These are phyloP conservation scores for Numida meleagris DNA, from an alignment of 2,113 vertebrate genomes.

Conservation along the genomic window DNA sequence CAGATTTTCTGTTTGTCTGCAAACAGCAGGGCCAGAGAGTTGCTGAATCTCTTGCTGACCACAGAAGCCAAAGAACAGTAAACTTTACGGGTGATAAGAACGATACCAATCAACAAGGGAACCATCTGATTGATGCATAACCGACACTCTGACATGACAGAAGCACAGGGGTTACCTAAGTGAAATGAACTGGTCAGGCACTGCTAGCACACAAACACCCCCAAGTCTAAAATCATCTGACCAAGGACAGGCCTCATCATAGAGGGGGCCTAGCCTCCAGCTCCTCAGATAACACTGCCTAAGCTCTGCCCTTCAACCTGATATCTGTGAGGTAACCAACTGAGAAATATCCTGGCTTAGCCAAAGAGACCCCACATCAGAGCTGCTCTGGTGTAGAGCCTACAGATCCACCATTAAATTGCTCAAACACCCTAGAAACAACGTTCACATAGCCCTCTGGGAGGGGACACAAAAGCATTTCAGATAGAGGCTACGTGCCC, in stretches of 20 bases:
- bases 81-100: conserved; percentile 31
- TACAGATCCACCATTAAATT: not conserved
- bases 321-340: not conserved
- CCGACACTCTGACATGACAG: not conserved
- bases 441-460: not conserved
- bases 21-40: not conserved
- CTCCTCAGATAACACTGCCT: not conserved
- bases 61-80: not conserved
- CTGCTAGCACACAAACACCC: not conserved
- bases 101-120: not conserved
- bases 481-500: not conserved
- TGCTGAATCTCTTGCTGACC: conserved; percentile 2
- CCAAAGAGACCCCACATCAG: not conserved
- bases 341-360: not conserved
- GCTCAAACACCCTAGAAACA: not conserved
- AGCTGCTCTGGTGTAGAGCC: not conserved
- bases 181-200: not conserved
- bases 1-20: conserved; percentile 17
- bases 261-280: not conserved
- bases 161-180: not conserved
- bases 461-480: not conserved
- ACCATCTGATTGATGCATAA: not conserved
- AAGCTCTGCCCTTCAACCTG: not conserved
- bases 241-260: not conserved
- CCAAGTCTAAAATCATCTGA: not conserved